These are phyloP conservation scores for Chaetura pelagica DNA, from an alignment of 2,113 vertebrate genomes.

Conservation along the genomic window DNA sequence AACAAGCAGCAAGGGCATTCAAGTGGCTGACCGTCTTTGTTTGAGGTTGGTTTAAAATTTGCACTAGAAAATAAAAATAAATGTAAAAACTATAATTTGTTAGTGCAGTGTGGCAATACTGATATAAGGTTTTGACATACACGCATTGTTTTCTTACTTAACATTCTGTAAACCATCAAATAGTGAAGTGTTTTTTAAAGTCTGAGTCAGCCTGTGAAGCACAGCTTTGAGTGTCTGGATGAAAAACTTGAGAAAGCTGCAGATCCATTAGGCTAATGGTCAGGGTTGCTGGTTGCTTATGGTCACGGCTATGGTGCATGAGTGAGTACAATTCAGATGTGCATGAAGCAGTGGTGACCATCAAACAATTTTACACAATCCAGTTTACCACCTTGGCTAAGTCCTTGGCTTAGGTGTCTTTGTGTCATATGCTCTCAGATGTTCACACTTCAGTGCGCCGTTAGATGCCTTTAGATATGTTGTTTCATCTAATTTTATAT, in stretches of 20 bases:
- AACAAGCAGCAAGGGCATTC: neutral
- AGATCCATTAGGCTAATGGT: neutral
- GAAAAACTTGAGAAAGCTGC: neutral
- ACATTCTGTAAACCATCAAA: rapidly evolving
- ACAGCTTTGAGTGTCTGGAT: neutral
- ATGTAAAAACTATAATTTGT: neutral
- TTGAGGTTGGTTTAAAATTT: neutral
- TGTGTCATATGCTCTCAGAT: neutral
- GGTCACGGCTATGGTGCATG: neutral
- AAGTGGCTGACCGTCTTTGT: neutral
- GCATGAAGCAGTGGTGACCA: neutral
- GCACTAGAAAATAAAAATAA: neutral
- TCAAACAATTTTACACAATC: neutral
- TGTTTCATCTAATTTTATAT: neutral
- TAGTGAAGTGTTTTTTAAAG: neutral
- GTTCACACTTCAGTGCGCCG: neutral
- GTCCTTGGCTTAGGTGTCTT: neutral
- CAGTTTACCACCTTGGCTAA: neutral
- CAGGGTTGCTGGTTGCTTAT: neutral
- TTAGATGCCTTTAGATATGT: neutral
- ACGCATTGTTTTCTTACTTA: neutral
- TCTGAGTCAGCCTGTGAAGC: neutral
- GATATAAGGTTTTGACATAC: neutral
- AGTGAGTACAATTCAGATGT: rapidly evolving
- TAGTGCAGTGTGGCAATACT: neutral